Base-by-base conservation (phyloP, 1,140 invertebrate species). In the Drosophila ercepeae region DNA sequence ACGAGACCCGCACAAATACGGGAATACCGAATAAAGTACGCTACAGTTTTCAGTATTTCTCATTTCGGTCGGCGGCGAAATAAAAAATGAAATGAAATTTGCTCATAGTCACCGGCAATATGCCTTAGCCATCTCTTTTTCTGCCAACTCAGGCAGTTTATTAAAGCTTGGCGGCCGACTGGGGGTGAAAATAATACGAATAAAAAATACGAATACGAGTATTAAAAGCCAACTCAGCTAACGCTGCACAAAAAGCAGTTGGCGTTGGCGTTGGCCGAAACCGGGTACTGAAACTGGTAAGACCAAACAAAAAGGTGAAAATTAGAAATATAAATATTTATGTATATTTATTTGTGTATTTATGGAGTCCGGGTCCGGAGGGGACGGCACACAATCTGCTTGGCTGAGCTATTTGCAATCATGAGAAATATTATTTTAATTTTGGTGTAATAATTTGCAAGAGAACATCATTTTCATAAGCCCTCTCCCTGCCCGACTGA, bases 341-440 rank as follows among this genome's bases (percentile, higher is more conserved):
- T 25, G 39, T 57, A 18, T 49, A 13, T 57, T 9, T 57, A 27
- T 36, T 5, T 1, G 29, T 27, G 4, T 50, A 39, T 72, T 36
- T 60, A 39, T 48, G 53, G 41, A 8, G n/a, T n/a, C n/a, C 25
- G 6, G 6, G n/a, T 39, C 36, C 32, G 29, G 41, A 25, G 13
- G 14, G 13, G 25, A 29, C 5, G 27, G 14, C 42, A 54, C 23
- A 9, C 58, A 74, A 78, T 71, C 41, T 60, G 76, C 75, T 68
- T 61, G 59, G 55, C 68, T 86, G 59, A 70, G 81, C 82, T 82
- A 86, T 84, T 83, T 81, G 73, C 74, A 79, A 86, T 86, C 74
- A 88, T 82, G 63, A 71, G 50, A 78, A 86, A 86, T 88, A 88
- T 86, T 86, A 88, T 82, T 86, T 86, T 88, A 86, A 86, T 88